Conservation (phyloP, 2,113 vertebrate genomes). For the Prietella phreatophila region DNA sequence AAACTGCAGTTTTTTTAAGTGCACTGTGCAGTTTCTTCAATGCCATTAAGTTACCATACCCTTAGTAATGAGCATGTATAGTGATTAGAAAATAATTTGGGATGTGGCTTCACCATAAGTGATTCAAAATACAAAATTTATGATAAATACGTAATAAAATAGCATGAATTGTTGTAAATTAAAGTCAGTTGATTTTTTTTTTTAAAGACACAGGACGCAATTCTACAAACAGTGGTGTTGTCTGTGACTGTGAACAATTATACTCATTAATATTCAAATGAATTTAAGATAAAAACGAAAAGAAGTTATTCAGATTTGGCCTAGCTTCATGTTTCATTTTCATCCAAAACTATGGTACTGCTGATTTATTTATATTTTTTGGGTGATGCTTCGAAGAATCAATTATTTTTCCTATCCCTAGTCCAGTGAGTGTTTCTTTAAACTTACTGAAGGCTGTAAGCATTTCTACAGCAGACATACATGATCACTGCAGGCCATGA, state of each 20-base stretch:
- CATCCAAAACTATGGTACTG: neutral
- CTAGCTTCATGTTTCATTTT: neutral
- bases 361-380: neutral
- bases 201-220: neutral
- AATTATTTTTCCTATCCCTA: slow-evolving; percentile 13
- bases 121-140: neutral
- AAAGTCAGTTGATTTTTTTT: neutral
- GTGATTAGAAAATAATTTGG: neutral
- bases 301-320: neutral
- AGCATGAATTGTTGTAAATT: neutral
- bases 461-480: slow-evolving; percentile 36
- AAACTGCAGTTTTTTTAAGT: neutral
- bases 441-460: neutral
- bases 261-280: neutral
- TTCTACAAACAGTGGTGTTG: neutral
- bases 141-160: neutral
- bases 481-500: slow-evolving; percentile 60
- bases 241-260: neutral
- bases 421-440: neutral
- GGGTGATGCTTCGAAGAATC: neutral
- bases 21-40: neutral
- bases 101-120: neutral
- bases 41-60: neutral
- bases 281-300: neutral
- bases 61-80: neutral